Evolutionary conservation across 2,113 vertebrate species (phyloP).

Genomic region (Scomber scombrus): DNA sequence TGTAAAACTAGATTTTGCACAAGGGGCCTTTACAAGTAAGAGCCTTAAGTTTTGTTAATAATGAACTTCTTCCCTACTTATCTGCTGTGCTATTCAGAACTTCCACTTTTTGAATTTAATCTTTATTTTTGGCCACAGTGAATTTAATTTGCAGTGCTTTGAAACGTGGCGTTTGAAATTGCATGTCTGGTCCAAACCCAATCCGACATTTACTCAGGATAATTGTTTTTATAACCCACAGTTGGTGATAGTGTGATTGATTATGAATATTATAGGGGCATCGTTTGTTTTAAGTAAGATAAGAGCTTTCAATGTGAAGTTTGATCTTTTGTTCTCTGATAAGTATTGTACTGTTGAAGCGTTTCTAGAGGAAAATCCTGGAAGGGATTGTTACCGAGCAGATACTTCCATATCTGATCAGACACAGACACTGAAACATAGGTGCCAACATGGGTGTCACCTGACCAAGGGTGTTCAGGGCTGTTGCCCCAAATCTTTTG

Average conservation of each 20-base stretch:
- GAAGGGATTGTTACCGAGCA: too few relatives aligned
- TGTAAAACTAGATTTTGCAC: not conserved
- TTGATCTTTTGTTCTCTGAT: too few relatives aligned
- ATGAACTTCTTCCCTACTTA: not conserved
- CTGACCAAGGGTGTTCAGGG: too few relatives aligned
- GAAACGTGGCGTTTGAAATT: not conserved
- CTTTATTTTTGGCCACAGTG: not conserved
- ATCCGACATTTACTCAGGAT: not conserved
- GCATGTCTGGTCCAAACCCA: not conserved
- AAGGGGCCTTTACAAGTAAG: not conserved
- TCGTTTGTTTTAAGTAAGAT: not conserved
- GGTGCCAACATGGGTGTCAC: too few relatives aligned
- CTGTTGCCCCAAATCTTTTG: too few relatives aligned
- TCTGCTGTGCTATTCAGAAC: not conserved
- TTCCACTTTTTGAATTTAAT: not conserved
- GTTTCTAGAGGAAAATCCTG: too few relatives aligned
- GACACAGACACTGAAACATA: too few relatives aligned
- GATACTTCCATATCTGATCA: too few relatives aligned
- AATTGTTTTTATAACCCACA: not conserved
- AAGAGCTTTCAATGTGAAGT: too few relatives aligned
- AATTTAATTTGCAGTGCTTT: not conserved
- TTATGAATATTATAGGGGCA: not conserved
- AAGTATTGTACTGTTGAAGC: too few relatives aligned
- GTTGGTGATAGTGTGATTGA: not conserved
- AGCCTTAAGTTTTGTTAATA: not conserved